Base-by-base conservation (phyloP, 1,140 invertebrate species). In the Pogonognathellus flavescens region DNA sequence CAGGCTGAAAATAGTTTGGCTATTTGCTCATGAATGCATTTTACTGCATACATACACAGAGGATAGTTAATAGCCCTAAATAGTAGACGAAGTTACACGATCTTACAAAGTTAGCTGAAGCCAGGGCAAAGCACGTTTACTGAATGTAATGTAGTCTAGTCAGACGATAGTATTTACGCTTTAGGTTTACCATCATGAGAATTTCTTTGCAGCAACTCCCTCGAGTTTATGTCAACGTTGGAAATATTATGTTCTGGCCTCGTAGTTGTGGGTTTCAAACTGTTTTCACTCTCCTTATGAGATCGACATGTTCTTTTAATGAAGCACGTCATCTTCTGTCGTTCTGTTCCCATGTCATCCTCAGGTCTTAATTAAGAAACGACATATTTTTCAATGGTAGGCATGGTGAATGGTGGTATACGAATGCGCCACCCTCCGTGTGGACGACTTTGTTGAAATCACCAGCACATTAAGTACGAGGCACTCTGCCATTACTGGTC, bases 1-100 rank as follows among this genome's bases (percentile, higher is more conserved):
- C 53, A 76, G 31, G 49, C 52, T 80, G 41, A 80, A 84, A 84
- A 84, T 84, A 84, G 83, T 84, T 72, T 84, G 66, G 41, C 82
- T 84, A 84, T 84, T 84, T 80, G 60, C 60, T 60, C 60, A 66
- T 50, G 22, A 16, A 31, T 82, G 55, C 25, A 59, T 41, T 41
- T 41, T 1, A 41, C 31, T 41, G 31, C 31, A 41, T 41, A 41
- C 31, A 41, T 41, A 41, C 31, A 41, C 31, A 41, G 31, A 76
- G 70, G 41, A 18, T 76, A 25, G 25, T 50, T 76, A 76, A 76
- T 76, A 31, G 70, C 49, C 16, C n/a, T 11, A 31, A n/a, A n/a
- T n/a, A 76, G 16, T 76, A 18, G 59, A 55, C 11, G 41, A 22
- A 22, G 41, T n/a, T 62, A 14, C 14, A 55, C 25, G n/a, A 18